These are phyloP conservation scores for Odontocolon sp. DNA, from an alignment of 2,888 invertebrate genomes.

Conservation along the genomic window DNA sequence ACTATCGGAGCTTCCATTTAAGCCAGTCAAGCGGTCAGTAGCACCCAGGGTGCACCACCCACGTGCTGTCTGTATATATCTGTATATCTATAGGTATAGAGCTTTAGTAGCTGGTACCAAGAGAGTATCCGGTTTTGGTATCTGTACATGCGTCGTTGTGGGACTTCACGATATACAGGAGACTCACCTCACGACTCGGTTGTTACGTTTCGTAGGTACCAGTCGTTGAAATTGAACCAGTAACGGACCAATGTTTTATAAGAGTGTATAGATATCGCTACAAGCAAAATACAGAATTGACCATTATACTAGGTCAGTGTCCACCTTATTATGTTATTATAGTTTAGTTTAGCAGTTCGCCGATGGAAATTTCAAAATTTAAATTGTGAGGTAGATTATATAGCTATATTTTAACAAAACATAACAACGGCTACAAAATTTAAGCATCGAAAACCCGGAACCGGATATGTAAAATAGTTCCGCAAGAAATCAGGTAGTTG, in stretches of 20 bases:
- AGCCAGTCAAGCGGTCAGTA: slow-evolving; percentile 60
- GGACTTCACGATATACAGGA: slow-evolving; percentile 41
- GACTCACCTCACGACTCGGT: neutral
- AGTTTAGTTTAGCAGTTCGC: no score
- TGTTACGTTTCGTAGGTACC: neutral
- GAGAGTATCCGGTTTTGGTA: slow-evolving; percentile 49
- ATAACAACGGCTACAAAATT: no score
- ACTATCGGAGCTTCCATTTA: slow-evolving; percentile 44
- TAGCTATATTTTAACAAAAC: no score
- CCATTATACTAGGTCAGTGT: no score
- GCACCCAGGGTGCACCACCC: slow-evolving; percentile 46
- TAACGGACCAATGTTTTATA: neutral
- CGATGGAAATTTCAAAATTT: no score
- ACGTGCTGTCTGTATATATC: no score
- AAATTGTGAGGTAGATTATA: no score
- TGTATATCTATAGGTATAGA: slow-evolving; percentile 6
- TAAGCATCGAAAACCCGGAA: slow-evolving; percentile 36
- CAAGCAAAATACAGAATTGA: no score
- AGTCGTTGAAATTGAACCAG: neutral
- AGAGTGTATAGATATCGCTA: no score
- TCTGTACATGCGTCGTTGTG: slow-evolving; percentile 8
- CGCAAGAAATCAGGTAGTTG: neutral
- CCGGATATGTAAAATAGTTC: neutral
- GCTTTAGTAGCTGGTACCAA: neutral
- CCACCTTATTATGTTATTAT: no score